phyloP scores from a whole-genome alignment of 2,797 vertebrate genomes.

The Premnoplex brunnescens region DNA sequence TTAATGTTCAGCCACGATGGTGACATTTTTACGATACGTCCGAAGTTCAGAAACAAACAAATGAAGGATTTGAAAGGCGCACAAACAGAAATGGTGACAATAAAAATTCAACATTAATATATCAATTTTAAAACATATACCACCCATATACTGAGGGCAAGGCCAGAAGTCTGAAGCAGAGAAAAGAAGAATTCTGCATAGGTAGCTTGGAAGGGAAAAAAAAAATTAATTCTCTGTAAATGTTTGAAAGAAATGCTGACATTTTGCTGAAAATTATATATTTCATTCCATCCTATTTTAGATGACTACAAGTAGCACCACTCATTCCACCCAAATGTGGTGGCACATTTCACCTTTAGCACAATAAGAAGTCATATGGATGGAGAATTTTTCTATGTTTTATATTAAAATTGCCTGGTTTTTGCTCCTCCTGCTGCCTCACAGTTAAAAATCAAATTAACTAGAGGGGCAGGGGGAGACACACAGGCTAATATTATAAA shows the following conservation, averaged over 20 bases:
- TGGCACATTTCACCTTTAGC: not conserved
- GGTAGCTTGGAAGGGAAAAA: not conserved
- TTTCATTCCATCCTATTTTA: not conserved
- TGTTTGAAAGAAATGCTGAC: not conserved
- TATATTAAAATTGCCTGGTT: not conserved
- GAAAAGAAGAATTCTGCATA: slow-evolving; percentile 21
- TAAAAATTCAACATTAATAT: slow-evolving; percentile 89
- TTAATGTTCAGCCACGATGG: slow-evolving; percentile 92
- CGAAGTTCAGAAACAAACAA: slow-evolving; percentile 87
- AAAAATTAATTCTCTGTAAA: not conserved
- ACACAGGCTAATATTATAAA: not conserved
- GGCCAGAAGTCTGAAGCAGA: slow-evolving; percentile 76
- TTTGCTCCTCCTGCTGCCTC: not conserved
- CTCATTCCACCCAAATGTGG: not conserved
- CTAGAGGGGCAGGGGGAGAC: not conserved
- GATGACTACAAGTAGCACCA: not conserved
- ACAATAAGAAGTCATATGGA: not conserved
- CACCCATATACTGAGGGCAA: slow-evolving; percentile 78
- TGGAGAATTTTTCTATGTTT: not conserved
- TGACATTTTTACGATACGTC: slow-evolving; percentile 94
- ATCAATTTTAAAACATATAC: slow-evolving; percentile 82
- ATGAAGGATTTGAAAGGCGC: slow-evolving; percentile 87
- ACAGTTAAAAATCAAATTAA: not conserved
- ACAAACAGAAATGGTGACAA: slow-evolving; percentile 84
- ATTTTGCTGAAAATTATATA: not conserved